Conservation (phyloP, 2,797 vertebrate genomes). For the Lemur catta region DNA sequence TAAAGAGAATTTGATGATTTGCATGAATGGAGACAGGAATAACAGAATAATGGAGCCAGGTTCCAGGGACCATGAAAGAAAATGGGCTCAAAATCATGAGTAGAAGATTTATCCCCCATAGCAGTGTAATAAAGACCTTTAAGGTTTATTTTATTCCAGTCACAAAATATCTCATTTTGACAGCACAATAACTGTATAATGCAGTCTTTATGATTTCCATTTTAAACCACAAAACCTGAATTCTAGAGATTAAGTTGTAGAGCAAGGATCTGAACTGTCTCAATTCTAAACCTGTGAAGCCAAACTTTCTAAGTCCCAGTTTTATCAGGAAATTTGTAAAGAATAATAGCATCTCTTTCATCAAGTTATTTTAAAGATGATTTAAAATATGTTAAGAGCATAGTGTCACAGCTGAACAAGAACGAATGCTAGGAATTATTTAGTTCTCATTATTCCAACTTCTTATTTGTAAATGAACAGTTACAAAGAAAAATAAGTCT, state of each 20-base stretch:
- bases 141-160: background rate
- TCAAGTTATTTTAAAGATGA: background rate
- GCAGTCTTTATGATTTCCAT: background rate
- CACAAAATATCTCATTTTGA: background rate
- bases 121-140: background rate
- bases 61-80: background rate
- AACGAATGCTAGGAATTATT: background rate
- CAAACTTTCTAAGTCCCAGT: background rate
- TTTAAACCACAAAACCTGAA: background rate
- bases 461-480: background rate
- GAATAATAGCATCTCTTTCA: background rate
- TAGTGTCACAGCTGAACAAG: background rate
- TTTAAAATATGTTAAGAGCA: background rate
- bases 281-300: background rate
- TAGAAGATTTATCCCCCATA: background rate
- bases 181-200: background rate
- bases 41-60: background rate
- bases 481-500: background rate
- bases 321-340: background rate
- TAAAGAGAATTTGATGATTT: background rate
- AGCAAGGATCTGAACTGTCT: background rate
- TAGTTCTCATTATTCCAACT: background rate
- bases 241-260: background rate
- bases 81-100: background rate
- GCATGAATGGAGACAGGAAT: background rate